Conservation (phyloP, 1,140 invertebrate species). For the Drosophila insularis region DNA sequence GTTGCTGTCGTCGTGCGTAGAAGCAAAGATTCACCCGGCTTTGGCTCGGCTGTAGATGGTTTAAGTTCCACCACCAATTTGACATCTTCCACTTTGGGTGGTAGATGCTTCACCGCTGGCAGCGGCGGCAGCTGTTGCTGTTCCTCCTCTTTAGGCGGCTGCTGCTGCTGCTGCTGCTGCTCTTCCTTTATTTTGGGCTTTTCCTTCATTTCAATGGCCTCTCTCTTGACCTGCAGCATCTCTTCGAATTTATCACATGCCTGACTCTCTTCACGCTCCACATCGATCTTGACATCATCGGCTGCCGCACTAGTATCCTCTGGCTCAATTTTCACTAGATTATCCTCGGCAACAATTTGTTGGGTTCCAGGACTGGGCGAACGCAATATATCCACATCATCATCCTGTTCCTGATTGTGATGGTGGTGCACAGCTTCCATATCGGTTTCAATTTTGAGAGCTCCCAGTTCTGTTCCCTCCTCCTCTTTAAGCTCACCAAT, state of each 20-base stretch:
- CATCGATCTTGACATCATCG: constrained; percentile 79
- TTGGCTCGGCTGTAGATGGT: constrained; percentile 37
- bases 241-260: constrained; percentile 77
- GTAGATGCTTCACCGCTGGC: neutral
- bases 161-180: constrained; percentile 11
- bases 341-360: constrained; percentile 80
- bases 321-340: constrained; percentile 77
- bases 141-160: constrained; percentile 8
- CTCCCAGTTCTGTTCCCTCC: constrained; percentile 19
- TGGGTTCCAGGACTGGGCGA: constrained; percentile 75
- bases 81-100: constrained; percentile 28
- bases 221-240: constrained; percentile 64
- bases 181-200: constrained; percentile 64
- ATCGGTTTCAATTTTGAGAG: constrained; percentile 53
- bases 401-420: constrained; percentile 69
- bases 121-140: constrained; percentile 6
- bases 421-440: constrained; percentile 29
- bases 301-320: constrained; percentile 70
- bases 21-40: constrained; percentile 63
- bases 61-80: constrained; percentile 27
- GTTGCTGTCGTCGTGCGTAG: constrained; percentile 38
- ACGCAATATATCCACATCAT: constrained; percentile 74
- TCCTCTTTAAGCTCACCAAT: constrained; percentile 59
- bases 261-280: constrained; percentile 76
- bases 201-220: constrained; percentile 48